These are phyloP conservation scores for Drosophila subsilvestris DNA, from an alignment of 2,888 invertebrate genomes.

Conservation along the genomic window DNA sequence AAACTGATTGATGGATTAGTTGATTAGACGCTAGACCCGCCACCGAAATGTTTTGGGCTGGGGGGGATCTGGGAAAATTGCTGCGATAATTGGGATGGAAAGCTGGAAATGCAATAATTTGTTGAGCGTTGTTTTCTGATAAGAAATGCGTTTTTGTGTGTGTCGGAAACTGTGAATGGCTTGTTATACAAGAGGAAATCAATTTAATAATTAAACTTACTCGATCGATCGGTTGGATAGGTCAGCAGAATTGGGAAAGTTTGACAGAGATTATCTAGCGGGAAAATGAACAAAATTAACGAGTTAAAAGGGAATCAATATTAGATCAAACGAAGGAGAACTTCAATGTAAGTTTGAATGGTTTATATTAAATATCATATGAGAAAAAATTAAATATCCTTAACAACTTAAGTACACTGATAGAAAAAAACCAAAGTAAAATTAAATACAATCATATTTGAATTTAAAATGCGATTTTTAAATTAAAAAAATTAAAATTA, in stretches of 20 bases:
- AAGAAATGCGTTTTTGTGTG: constrained; percentile 43
- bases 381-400: no score
- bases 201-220: constrained; percentile 41
- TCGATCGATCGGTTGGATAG: neutral
- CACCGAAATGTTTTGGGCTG: constrained; percentile 35
- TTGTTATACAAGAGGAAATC: constrained; percentile 64
- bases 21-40: constrained; percentile 53
- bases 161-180: neutral
- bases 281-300: neutral
- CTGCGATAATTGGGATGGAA: constrained; percentile 65
- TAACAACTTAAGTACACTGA: no score
- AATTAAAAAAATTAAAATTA: no score
- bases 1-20: constrained; percentile 51
- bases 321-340: no score
- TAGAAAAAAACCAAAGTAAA: no score
- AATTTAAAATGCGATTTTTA: no score
- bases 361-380: no score
- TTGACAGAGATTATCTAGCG: neutral
- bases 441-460: no score
- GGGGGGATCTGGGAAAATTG: constrained; percentile 48
- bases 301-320: neutral
- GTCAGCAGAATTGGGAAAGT: neutral
- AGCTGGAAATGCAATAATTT: constrained; percentile 68
- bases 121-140: constrained; percentile 52
- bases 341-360: no score